Conservation (phyloP, 2,113 vertebrate species). For the Coreoperca whiteheadi region DNA sequence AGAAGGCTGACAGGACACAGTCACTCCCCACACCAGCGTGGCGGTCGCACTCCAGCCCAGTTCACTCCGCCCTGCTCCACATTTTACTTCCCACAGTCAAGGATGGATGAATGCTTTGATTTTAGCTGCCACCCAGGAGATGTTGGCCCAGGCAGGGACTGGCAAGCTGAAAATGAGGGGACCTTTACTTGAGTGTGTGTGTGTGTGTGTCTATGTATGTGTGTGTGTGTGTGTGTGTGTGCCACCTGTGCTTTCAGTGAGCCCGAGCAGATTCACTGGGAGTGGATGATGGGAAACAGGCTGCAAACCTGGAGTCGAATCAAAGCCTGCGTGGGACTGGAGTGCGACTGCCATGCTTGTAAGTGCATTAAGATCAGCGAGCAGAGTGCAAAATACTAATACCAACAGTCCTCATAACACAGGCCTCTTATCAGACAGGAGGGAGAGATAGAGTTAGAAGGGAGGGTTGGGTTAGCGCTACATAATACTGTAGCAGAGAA, state of each 20-base stretch:
- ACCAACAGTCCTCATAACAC: constrained; percentile 82
- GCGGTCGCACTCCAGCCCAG: constrained; percentile 72
- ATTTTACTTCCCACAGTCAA: constrained; percentile 51
- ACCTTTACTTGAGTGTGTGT: constrained; percentile 33
- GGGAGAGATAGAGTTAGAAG: constrained; percentile 15
- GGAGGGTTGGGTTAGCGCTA: constrained; percentile 44
- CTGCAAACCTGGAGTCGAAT: constrained; percentile 62
- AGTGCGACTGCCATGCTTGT: constrained; percentile 74
- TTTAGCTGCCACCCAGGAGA: constrained; percentile 72
- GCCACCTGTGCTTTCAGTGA: constrained; percentile 66
- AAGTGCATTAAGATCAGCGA: constrained; percentile 85
- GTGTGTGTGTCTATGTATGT: constrained; percentile 39
- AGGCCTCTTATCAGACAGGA: constrained; percentile 79
- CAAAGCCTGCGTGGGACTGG: constrained; percentile 61
- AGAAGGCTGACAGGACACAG: constrained; percentile 79
- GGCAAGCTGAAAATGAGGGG: constrained; percentile 51
- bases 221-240: constrained; percentile 50
- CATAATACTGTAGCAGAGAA: constrained; percentile 57
- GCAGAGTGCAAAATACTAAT: constrained; percentile 87
- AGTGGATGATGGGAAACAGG: constrained; percentile 54
- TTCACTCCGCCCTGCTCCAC: constrained; percentile 41
- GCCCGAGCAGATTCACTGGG: constrained; percentile 57
- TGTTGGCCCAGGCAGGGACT: constrained; percentile 51
- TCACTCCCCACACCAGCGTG: constrained; percentile 79
- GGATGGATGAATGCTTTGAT: constrained; percentile 67